These are phyloP conservation scores for Chloromyia formosa DNA, from an alignment of 2,888 invertebrate species.

Conservation along the genomic window DNA sequence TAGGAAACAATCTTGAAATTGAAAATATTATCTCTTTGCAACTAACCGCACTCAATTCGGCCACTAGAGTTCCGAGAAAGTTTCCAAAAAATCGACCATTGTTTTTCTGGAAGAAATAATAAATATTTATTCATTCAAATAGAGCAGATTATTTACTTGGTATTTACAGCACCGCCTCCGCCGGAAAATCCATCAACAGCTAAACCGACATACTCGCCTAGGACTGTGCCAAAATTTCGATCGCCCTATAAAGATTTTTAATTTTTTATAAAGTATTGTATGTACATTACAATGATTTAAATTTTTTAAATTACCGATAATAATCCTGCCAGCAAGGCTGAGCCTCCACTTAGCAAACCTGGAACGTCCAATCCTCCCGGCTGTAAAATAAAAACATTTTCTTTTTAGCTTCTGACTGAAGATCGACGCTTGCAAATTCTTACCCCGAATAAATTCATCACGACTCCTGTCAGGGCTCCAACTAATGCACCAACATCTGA, in stretches of 20 bases:
- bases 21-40: conserved; percentile 6
- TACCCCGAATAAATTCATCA: conserved; percentile 62
- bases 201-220: conserved; percentile 61
- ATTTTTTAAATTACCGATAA: conserved; percentile 54
- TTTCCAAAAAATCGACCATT: conserved; percentile 63
- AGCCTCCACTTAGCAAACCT: conserved; percentile 58
- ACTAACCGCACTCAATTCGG: conserved; percentile 63
- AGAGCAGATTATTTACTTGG: background rate
- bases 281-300: background rate
- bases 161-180: conserved; percentile 62
- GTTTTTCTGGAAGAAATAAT: conserved; percentile 55
- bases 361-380: conserved; percentile 62
- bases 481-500: conserved; percentile 63
- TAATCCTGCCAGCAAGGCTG: conserved; percentile 60
- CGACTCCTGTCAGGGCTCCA: conserved; percentile 61
- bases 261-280: too few relatives aligned
- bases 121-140: conserved; percentile 14
- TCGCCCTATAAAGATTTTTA: conserved; percentile 54
- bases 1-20: too few relatives aligned
- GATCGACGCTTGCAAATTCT: too few relatives aligned
- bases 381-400: conserved; percentile 52
- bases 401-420: too few relatives aligned
- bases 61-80: conserved; percentile 61
- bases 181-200: conserved; percentile 63
- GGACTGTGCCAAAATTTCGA: conserved; percentile 62